phyloP scores from a whole-genome alignment of 1,140 invertebrate species.

The Danaus melanippus region DNA sequence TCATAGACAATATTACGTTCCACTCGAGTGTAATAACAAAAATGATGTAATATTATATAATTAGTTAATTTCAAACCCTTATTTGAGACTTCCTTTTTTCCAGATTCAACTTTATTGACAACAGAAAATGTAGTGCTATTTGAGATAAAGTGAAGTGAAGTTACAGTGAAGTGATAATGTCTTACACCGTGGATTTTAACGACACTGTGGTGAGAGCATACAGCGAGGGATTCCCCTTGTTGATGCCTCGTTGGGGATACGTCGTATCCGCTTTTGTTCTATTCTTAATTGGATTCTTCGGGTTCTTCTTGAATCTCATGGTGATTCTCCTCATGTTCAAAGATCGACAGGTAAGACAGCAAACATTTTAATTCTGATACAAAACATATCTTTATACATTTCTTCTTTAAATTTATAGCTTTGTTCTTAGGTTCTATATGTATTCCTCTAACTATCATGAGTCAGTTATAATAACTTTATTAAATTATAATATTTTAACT shows the following conservation, averaged over 20 bases:
- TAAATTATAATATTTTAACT: too few species aligned
- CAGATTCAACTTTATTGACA: constrained; percentile 1
- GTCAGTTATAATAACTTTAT: too few species aligned
- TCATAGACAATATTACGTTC: too few species aligned
- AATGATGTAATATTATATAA: too few species aligned
- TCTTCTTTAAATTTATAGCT: too few species aligned
- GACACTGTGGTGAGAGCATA: constrained; percentile 40
- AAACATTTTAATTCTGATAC: too few species aligned
- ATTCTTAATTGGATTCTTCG: constrained; percentile 77
- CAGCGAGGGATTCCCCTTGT: constrained; percentile 51
- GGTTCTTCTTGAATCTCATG: constrained; percentile 76
- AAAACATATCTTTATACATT: too few species aligned
- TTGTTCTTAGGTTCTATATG: too few species aligned
- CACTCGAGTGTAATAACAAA: too few species aligned
- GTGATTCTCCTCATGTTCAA: constrained; percentile 77
- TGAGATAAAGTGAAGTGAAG: constrained; percentile 19
- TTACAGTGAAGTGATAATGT: constrained; percentile 33
- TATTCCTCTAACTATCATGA: too few species aligned
- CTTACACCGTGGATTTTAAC: constrained; percentile 37
- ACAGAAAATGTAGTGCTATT: background rate
- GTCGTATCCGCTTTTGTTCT: constrained; percentile 71
- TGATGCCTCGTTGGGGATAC: constrained; percentile 73
- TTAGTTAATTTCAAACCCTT: too few species aligned
- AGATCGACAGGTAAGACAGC: constrained; percentile 74
- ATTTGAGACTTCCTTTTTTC: constrained; percentile 6